Conservation (phyloP, 2,888 invertebrate genomes). For the Crepidodera aurea region DNA sequence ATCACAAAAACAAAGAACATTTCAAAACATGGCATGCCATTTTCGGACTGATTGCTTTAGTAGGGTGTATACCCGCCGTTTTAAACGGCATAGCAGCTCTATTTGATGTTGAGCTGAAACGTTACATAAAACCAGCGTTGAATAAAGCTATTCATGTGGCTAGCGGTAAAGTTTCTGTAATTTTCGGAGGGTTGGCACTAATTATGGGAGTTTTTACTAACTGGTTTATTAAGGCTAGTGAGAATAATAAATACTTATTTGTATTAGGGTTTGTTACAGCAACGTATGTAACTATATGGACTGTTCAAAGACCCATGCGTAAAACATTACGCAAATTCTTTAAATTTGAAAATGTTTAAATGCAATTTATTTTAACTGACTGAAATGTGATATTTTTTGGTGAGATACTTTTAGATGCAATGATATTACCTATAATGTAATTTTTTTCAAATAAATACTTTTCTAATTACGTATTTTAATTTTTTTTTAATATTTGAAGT, state of each 20-base stretch:
- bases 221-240: conserved; percentile 46
- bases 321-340: conserved; percentile 35
- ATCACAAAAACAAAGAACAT: conserved; percentile 51
- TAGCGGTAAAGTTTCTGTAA: conserved; percentile 45
- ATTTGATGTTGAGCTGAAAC: conserved; percentile 51
- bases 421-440: too few species aligned
- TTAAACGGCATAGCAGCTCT: conserved; percentile 53
- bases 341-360: conserved; percentile 4
- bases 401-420: too few species aligned
- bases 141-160: conserved; percentile 48
- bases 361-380: not conserved
- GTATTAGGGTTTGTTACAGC: conserved; percentile 35
- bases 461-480: too few species aligned
- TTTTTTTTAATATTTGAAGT: too few species aligned
- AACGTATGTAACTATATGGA: conserved; percentile 40
- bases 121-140: conserved; percentile 43
- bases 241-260: conserved; percentile 38
- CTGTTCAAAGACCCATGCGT: conserved; percentile 43
- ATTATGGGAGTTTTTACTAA: conserved; percentile 50
- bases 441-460: too few species aligned
- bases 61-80: conserved; percentile 48
- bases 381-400: not conserved
- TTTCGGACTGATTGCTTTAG: conserved; percentile 52
- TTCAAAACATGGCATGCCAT: conserved; percentile 56
- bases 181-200: conserved; percentile 48